phyloP scores from a whole-genome alignment of 2,113 vertebrate genomes.

The Zapus hudsonius region DNA sequence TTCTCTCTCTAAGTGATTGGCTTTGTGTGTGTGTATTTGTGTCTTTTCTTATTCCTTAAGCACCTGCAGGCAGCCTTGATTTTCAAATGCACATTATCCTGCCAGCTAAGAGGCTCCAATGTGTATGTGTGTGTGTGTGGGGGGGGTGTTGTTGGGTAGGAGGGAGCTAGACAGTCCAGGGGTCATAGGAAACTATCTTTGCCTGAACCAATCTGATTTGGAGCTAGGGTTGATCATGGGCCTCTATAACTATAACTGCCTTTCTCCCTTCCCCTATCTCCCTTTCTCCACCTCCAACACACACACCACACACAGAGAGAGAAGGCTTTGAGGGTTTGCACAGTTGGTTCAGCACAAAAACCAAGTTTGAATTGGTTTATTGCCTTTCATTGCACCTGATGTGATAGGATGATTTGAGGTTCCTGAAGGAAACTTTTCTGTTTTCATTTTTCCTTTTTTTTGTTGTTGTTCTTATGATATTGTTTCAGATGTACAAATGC shows the following conservation, averaged over 20 bases:
- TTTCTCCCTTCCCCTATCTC: neutral
- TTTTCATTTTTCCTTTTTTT: neutral
- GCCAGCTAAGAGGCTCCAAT: neutral
- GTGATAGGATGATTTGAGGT: slow-evolving; percentile 37
- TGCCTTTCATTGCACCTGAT: slow-evolving; percentile 53
- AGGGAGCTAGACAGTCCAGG: slow-evolving; percentile 10
- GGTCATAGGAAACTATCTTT: slow-evolving; percentile 51
- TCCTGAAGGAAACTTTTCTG: slow-evolving; percentile 75
- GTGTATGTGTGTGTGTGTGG: neutral
- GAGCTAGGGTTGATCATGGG: slow-evolving; percentile 30
- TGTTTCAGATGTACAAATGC: slow-evolving; percentile 35
- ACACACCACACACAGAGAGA: slow-evolving; percentile 2
- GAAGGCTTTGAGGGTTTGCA: slow-evolving; percentile 53
- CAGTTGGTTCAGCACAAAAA: slow-evolving; percentile 56
- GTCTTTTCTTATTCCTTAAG: slow-evolving; percentile 69
- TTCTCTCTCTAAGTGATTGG: slow-evolving; percentile 50
- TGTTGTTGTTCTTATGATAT: neutral
- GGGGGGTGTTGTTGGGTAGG: neutral
- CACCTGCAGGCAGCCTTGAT: slow-evolving; percentile 82
- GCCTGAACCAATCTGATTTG: slow-evolving; percentile 32
- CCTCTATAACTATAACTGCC: slow-evolving; percentile 37
- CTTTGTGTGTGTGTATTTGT: slow-evolving; percentile 51
- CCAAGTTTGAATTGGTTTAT: slow-evolving; percentile 46
- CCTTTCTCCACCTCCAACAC: slow-evolving; percentile 32
- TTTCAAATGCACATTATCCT: slow-evolving; percentile 73